A percentile compares a stretch with the other conserved stretches of the same genome.
Evolutionary conservation across 2,888 invertebrate species (phyloP).

Genomic region (Cremastinae sp.): DNA sequence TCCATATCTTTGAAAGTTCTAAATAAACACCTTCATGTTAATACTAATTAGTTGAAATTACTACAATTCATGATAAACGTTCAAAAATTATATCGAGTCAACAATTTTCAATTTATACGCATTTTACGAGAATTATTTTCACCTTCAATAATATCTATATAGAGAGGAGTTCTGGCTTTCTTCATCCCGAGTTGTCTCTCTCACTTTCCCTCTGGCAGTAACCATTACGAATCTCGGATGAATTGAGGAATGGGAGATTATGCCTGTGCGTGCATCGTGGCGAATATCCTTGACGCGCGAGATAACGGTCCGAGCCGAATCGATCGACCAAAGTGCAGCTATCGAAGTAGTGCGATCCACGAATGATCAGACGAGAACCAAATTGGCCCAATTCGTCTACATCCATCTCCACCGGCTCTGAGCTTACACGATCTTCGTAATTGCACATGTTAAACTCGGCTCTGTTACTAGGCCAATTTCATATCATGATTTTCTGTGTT

Average conservation of each 20-base stretch:
- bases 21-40: no score
- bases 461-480: neutral
- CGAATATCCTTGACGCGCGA: neutral
- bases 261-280: neutral
- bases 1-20: no score
- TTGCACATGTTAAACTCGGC: slow-evolving; percentile 15
- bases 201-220: slow-evolving; percentile 22
- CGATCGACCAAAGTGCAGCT: slow-evolving; percentile 29
- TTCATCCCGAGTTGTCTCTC: slow-evolving; percentile 22
- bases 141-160: no score
- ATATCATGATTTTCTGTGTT: no score
- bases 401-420: neutral
- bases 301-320: neutral
- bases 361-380: slow-evolving; percentile 40
- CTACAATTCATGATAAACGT: neutral
- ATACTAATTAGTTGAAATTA: neutral
- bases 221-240: slow-evolving; percentile 20
- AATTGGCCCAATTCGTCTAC: neutral
- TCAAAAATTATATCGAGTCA: neutral
- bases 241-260: slow-evolving; percentile 33
- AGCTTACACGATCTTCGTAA: slow-evolving; percentile 3
- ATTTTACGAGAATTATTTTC: neutral
- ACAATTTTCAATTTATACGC: neutral
- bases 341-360: slow-evolving; percentile 27
- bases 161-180: neutral